Evolutionary conservation across 1,140 invertebrate species (phyloP).

Genomic region (Brachystomella parvula): DNA sequence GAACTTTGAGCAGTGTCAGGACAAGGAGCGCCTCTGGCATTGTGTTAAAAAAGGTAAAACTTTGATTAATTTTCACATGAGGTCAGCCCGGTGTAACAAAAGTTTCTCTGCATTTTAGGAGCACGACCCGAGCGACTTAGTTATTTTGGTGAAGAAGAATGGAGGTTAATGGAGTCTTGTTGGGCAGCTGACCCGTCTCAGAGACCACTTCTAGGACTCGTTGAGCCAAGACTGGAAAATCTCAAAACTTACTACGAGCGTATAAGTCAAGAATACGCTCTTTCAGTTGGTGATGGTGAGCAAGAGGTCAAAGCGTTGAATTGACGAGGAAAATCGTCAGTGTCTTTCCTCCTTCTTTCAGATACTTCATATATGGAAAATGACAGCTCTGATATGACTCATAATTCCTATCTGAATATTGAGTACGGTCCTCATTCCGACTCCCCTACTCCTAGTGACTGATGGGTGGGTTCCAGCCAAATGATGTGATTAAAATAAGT

Average conservation of each 20-base stretch:
- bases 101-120: slow-evolving; percentile 42
- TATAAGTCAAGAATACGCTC: slow-evolving; percentile 28
- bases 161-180: slow-evolving; percentile 76
- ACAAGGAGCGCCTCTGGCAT: slow-evolving; percentile 80
- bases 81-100: neutral
- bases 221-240: slow-evolving; percentile 57
- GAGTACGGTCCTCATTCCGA: no score
- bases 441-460: no score
- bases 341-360: no score
- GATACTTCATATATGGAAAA: no score
- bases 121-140: slow-evolving; percentile 64
- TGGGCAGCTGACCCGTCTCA: slow-evolving; percentile 68
- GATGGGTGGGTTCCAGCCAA: no score
- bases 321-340: no score
- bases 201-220: slow-evolving; percentile 68
- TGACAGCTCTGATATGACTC: no score
- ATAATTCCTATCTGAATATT: no score
- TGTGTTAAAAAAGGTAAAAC: slow-evolving; percentile 69
- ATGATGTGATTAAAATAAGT: no score
- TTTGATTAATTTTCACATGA: slow-evolving; percentile 4
- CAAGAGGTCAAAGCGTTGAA: no score
- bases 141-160: slow-evolving; percentile 69
- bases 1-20: slow-evolving; percentile 75
- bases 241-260: slow-evolving; percentile 26
- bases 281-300: slow-evolving; percentile 22